Evolutionary conservation across 2,797 vertebrate genomes (phyloP).

Genomic region (Lerista edwardsae): DNA sequence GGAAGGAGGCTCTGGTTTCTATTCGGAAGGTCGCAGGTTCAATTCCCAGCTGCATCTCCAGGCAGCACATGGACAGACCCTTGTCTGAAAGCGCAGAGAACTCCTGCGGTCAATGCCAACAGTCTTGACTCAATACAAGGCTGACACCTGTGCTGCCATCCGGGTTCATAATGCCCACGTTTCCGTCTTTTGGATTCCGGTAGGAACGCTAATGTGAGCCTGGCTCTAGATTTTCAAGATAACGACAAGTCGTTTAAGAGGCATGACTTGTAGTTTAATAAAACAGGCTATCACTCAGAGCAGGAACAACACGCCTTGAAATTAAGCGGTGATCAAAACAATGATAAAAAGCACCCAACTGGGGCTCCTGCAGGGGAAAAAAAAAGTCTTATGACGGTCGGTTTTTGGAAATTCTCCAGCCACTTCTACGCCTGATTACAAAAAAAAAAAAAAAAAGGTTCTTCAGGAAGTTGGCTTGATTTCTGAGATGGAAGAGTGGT

Average conservation of each 20-base stretch:
- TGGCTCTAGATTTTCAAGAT: constrained; percentile 31
- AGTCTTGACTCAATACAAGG: too few species aligned
- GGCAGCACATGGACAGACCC: too few species aligned
- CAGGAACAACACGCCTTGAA: background rate
- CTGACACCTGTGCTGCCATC: too few species aligned
- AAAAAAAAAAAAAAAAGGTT: constrained; percentile 16
- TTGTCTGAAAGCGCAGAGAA: too few species aligned
- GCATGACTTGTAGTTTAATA: background rate
- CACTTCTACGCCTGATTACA: constrained; percentile 13
- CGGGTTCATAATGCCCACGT: background rate
- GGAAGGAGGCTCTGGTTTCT: too few species aligned
- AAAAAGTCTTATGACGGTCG: constrained; percentile 15
- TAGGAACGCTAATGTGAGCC: background rate
- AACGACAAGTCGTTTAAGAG: constrained; percentile 8
- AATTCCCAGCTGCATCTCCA: too few species aligned
- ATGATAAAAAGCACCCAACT: background rate
- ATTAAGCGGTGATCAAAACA: constrained; percentile 29
- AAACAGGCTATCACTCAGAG: background rate
- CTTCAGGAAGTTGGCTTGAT: background rate
- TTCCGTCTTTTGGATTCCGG: background rate
- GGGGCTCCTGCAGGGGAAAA: constrained; percentile 8
- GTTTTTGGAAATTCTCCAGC: background rate
- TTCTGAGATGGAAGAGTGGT: background rate
- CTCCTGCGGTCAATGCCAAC: too few species aligned
- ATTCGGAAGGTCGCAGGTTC: too few species aligned